phyloP scores from a whole-genome alignment of 2,113 vertebrate genomes.

The Gallinago undulata region DNA sequence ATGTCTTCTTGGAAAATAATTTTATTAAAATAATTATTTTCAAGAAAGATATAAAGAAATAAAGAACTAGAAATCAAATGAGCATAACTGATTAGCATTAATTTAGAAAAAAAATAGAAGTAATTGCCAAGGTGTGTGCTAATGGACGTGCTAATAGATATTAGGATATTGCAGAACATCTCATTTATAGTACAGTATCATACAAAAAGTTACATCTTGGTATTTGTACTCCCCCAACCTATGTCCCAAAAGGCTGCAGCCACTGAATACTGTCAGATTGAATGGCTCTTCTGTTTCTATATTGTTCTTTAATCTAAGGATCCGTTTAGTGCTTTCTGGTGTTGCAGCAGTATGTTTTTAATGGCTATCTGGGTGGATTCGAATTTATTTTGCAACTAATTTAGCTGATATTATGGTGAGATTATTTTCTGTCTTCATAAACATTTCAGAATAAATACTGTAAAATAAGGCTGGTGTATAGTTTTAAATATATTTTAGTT shows the following conservation, averaged over 20 bases:
- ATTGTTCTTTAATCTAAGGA: background rate
- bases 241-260: background rate
- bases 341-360: background rate
- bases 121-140: background rate
- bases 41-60: background rate
- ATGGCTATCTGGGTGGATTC: background rate
- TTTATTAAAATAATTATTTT: background rate
- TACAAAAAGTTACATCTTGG: background rate
- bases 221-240: background rate
- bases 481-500: background rate
- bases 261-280: background rate
- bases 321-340: background rate
- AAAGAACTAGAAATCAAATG: background rate
- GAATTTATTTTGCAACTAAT: background rate
- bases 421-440: background rate
- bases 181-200: background rate
- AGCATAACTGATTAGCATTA: background rate
- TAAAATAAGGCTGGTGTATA: background rate
- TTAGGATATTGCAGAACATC: background rate
- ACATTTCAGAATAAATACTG: background rate
- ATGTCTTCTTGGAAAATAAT: background rate
- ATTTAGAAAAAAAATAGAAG: background rate
- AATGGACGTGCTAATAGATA: background rate
- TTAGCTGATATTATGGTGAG: background rate
- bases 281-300: background rate